Evolutionary conservation across 2,113 vertebrate genomes (phyloP).

Genomic region (Protomyctophum bolini): DNA sequence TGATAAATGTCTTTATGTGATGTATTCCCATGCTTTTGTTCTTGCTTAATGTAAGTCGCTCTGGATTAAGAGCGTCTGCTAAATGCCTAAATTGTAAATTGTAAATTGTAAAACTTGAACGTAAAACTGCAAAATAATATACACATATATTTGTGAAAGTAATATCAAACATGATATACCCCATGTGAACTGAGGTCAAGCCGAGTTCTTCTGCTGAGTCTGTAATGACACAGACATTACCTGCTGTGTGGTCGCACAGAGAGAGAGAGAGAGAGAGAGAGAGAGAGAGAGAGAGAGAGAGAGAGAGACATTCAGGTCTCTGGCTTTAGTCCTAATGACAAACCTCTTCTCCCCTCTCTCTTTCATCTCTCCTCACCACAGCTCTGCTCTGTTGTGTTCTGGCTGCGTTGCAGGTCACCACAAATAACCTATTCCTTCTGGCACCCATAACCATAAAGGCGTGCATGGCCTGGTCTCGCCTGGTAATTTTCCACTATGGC

Average conservation of each 20-base stretch:
- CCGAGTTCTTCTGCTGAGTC: conserved; percentile 7
- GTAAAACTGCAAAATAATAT: too few species aligned
- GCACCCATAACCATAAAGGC: conserved; percentile 44
- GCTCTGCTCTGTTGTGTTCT: conserved; percentile 45
- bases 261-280: not conserved
- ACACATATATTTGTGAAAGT: too few species aligned
- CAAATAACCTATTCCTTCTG: conserved; percentile 61
- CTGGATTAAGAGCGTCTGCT: too few species aligned
- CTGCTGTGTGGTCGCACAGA: conserved; percentile 44
- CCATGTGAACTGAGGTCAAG: conserved; percentile 25
- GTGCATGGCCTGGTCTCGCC: conserved; percentile 23
- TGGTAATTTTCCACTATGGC: conserved; percentile 62
- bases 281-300: not conserved
- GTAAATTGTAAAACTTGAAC: too few species aligned
- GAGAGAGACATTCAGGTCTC: conserved; percentile 11
- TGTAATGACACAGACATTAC: conserved; percentile 19
- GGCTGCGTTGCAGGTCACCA: conserved; percentile 62
- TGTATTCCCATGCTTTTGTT: too few species aligned
- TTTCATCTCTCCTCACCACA: conserved; percentile 33
- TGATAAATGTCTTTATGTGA: too few species aligned
- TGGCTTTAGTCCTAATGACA: conserved; percentile 56
- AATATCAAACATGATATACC: not conserved
- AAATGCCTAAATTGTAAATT: too few species aligned
- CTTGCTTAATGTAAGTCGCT: too few species aligned
- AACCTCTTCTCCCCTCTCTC: conserved; percentile 44